phyloP scores from a whole-genome alignment of 1,140 invertebrate genomes.

The Anastrepha obliqua region DNA sequence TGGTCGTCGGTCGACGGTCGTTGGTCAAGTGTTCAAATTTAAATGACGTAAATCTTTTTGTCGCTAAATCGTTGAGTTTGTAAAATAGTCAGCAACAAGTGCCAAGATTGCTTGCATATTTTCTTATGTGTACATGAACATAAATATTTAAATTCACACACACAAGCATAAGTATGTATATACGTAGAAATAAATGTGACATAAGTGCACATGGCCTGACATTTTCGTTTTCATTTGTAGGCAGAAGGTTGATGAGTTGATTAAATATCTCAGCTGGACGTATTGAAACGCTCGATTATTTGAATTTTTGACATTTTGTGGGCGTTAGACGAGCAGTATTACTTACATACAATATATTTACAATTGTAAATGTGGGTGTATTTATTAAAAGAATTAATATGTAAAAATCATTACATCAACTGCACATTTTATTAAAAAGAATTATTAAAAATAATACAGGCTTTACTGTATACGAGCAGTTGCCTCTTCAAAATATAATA shows the following conservation, averaged over 20 bases:
- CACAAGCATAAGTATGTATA: not conserved
- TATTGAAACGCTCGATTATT: not conserved
- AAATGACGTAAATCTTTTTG: slow-evolving; percentile 33
- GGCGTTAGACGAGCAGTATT: not conserved
- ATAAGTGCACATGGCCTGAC: not conserved
- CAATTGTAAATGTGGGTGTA: not conserved
- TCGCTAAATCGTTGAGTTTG: slow-evolving; percentile 16
- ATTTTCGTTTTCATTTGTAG: not conserved
- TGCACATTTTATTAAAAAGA: too few relatives aligned
- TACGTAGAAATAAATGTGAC: not conserved
- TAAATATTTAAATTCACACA: not conserved
- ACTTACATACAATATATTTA: not conserved
- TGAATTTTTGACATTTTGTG: not conserved
- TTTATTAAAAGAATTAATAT: not conserved
- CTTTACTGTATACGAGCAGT: too few relatives aligned
- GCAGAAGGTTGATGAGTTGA: not conserved
- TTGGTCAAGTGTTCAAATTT: slow-evolving; percentile 40
- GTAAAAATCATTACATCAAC: not conserved
- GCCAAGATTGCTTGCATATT: slow-evolving; percentile 25
- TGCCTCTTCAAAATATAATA: too few relatives aligned
- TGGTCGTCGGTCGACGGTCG: not conserved
- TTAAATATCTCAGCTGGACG: not conserved
- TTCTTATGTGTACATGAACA: too few relatives aligned
- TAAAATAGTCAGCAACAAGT: not conserved
- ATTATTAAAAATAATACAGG: too few relatives aligned